Conservation (phyloP, 1,140 invertebrate species). For the Palaemon carinicauda region DNA sequence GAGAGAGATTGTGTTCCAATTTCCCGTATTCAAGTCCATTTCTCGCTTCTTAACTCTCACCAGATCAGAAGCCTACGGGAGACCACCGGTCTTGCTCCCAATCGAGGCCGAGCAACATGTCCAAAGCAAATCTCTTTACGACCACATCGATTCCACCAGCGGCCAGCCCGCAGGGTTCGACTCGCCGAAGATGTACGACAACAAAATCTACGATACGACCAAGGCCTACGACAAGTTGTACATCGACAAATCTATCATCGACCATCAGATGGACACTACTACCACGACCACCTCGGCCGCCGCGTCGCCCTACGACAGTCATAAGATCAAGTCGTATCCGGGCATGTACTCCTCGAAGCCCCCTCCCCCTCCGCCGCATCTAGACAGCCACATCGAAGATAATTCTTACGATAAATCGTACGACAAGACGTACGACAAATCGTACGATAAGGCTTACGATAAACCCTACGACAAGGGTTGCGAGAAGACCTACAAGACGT, state of each 20-base stretch:
- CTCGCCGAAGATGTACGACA: constrained; percentile 43
- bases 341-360: too few relatives aligned
- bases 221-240: constrained; percentile 45
- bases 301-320: neutral
- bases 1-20: too few relatives aligned
- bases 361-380: too few relatives aligned
- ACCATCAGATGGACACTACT: constrained; percentile 17
- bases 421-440: constrained; percentile 8
- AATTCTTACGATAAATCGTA: constrained; percentile 40
- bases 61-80: constrained; percentile 29
- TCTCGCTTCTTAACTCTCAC: neutral
- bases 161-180: constrained; percentile 12
- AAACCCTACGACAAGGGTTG: constrained; percentile 32
- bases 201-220: constrained; percentile 25
- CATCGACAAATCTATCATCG: constrained; percentile 21
- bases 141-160: constrained; percentile 49
- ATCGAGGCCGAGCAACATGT: constrained; percentile 12
- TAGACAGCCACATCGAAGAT: neutral
- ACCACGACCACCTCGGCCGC: neutral
- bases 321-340: too few relatives aligned
- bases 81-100: constrained; percentile 1
- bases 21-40: neutral
- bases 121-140: constrained; percentile 6
- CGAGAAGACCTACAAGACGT: constrained; percentile 45
- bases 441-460: constrained; percentile 4